A percentile compares a stretch with the other conserved stretches of the same genome.
Conservation (phyloP, 2,888 invertebrate genomes). For the Orthosia incerta region DNA sequence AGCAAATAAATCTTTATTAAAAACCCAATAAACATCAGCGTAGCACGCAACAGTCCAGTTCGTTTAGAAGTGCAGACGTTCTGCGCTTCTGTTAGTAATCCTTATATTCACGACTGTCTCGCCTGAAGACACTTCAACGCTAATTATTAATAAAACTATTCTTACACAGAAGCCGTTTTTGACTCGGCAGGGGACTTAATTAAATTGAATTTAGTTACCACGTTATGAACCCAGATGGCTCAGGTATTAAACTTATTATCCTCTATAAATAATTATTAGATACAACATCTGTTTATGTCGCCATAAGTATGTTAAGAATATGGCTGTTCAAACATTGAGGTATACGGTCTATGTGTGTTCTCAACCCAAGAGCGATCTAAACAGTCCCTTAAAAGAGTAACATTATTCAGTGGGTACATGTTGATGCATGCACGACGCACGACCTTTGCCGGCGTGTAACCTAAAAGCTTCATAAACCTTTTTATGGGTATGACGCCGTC, state of each 20-base stretch:
- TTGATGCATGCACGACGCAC: conserved; percentile 53
- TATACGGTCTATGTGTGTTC: conserved; percentile 26
- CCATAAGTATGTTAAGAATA: conserved; percentile 4
- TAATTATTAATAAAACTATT: conserved; percentile 3
- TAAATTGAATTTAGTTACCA: conserved; percentile 8
- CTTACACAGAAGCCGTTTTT: conserved; percentile 14
- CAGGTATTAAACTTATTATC: conserved; percentile 12
- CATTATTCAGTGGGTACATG: conserved; percentile 57
- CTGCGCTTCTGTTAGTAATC: conserved; percentile 49
- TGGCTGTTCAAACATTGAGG: conserved; percentile 23
- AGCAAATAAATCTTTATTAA: conserved; percentile 64
- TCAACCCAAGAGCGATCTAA: conserved; percentile 39
- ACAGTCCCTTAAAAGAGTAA: conserved; percentile 56
- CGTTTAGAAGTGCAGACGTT: conserved; percentile 50
- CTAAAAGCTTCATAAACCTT: conserved; percentile 84
- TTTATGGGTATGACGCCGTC: conserved; percentile 86
- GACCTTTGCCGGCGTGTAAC: conserved; percentile 77
- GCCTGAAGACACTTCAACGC: conserved; percentile 23
- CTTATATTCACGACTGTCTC: conserved; percentile 49
- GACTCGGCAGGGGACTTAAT: conserved; percentile 2
- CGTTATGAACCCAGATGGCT: neutral
- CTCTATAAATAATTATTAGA: conserved; percentile 17
- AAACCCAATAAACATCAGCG: conserved; percentile 55
- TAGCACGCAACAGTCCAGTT: conserved; percentile 53
- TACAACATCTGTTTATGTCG: conserved; percentile 16